Base-by-base conservation (phyloP, 2,888 invertebrate genomes). In the Parelbella ahira region DNA sequence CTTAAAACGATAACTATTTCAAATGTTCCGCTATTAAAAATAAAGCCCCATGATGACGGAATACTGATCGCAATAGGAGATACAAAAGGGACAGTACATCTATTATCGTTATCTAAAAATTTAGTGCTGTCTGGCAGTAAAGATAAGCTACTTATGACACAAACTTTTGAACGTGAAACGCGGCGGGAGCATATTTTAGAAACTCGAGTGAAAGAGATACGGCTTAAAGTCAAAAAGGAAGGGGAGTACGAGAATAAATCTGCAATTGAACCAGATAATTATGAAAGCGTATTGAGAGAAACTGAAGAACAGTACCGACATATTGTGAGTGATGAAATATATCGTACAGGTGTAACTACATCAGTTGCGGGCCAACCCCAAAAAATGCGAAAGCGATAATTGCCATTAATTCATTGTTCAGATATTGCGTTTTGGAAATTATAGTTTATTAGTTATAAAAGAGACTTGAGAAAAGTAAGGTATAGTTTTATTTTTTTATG, bases 161-260 rank as follows among this genome's bases (percentile, higher is more conserved):
- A 95, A 92, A 91, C 93, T 86, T 91, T 95, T 63, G 96, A 96
- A 49, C 89, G 96, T 30, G 96, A 97, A 80, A 92, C 92, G 37
- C 90, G 92, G 32, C 88, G 97, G 37, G 97, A 97, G 67, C 95
- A 94, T 74, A 96, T 97, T 48, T 84, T 97, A 47, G 96, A 97
- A 68, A 91, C 93, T 0, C 91, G 95, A 57, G 92, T 94, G 45
- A 90, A 96, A 55, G 97, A 97, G 76, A 90, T 94, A 41, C 87
- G 91, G 32, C 68, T 93, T 1, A 92, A 91, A 69, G 38, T 63
- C 0, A 68, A 60, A 54, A 28, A 50, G 24, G 66, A 88, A 68
- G 58, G 89, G 78, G 62, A 81, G 72, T 10, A 60, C 54, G 8
- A 58, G 53, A 24, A 69, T 67, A 33, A 30, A 10, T 33, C 38